Conservation (phyloP, 2,113 vertebrate genomes). For the Canis aureus region DNA sequence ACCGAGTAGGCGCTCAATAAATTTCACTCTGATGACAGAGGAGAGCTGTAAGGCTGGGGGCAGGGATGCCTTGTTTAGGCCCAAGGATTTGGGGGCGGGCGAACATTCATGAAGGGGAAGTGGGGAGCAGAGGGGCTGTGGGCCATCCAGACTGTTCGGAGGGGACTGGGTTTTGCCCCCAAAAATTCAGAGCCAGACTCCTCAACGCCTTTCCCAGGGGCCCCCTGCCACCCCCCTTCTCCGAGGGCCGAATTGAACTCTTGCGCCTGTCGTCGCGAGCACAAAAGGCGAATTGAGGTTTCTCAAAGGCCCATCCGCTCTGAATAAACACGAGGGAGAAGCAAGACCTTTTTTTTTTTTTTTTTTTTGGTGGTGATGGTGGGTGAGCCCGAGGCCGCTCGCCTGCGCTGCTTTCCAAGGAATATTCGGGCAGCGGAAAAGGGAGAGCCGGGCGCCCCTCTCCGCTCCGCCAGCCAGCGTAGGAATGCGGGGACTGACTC, state of each 20-base stretch:
- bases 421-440: neutral
- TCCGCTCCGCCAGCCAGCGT: neutral
- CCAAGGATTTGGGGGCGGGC: neutral
- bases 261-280: neutral
- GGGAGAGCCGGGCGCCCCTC: neutral
- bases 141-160: neutral
- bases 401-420: neutral
- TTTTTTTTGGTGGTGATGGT: neutral
- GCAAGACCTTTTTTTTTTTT: constrained; percentile 46
- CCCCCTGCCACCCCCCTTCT: neutral
- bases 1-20: constrained; percentile 76
- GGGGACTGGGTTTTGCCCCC: neutral
- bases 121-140: neutral
- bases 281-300: constrained; percentile 66
- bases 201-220: constrained; percentile 30
- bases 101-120: constrained; percentile 43
- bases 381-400: neutral
- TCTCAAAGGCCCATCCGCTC: constrained; percentile 64
- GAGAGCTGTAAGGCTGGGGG: constrained; percentile 56
- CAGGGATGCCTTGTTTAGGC: neutral
- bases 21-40: constrained; percentile 75
- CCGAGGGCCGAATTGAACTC: constrained; percentile 57
- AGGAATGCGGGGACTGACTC: constrained; percentile 30
- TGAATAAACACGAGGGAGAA: constrained; percentile 59
- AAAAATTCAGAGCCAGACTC: constrained; percentile 32